Conservation (phyloP, 2,113 vertebrate genomes). For the Antigone vipio region DNA sequence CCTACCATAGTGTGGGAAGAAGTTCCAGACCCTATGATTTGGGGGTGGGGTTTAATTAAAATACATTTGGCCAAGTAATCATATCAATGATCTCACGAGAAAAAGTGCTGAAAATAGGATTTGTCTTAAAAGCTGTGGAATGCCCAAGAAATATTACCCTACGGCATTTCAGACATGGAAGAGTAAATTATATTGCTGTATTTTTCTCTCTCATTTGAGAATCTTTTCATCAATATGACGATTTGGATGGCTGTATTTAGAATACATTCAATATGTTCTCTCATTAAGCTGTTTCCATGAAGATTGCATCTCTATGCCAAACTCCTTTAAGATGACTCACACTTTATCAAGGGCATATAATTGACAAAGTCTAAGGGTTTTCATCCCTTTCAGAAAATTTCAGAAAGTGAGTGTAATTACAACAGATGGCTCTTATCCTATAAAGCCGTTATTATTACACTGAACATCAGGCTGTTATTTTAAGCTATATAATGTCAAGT, state of each 20-base stretch:
- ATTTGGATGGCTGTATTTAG: conserved; percentile 12
- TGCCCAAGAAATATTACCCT: not conserved
- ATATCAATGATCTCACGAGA: conserved; percentile 1
- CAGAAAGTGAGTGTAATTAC: not conserved
- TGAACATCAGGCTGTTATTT: not conserved
- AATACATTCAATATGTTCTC: conserved; percentile 3
- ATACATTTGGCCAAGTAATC: not conserved
- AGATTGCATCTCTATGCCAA: not conserved
- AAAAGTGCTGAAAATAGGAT: not conserved
- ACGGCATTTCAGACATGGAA: not conserved
- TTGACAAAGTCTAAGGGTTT: not conserved
- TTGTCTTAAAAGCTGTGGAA: not conserved
- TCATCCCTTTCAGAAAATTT: conserved; percentile 10
- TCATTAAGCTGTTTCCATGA: not conserved
- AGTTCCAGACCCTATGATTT: not conserved
- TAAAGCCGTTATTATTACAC: not conserved
- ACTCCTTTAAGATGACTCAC: conserved; percentile 33
- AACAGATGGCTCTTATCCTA: not conserved
- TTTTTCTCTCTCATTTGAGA: not conserved
- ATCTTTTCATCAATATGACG: not conserved
- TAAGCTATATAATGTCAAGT: not conserved
- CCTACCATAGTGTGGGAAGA: not conserved
- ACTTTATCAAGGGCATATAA: not conserved
- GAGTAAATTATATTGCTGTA: not conserved
- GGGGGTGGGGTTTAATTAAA: not conserved